Conservation (phyloP, 2,888 invertebrate species). For the Amitus sp. region DNA sequence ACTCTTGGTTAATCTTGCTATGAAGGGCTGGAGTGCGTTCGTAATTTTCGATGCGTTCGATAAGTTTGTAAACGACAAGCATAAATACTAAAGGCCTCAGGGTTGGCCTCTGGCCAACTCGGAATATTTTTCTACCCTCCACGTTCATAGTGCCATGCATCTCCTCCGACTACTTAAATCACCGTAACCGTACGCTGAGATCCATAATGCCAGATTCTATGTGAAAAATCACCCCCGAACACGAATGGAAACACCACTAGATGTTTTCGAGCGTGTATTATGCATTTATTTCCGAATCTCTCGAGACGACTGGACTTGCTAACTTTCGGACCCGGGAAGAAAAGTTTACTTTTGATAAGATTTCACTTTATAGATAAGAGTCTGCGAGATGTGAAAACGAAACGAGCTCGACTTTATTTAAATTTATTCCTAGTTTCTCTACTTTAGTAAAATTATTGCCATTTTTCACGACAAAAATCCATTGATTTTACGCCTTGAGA, state of each 20-base stretch:
- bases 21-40: slow-evolving; percentile 1
- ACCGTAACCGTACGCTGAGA: slow-evolving; percentile 47
- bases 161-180: slow-evolving; percentile 54
- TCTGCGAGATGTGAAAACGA: too few species aligned
- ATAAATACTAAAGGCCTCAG: slow-evolving; percentile 51
- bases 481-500: too few species aligned
- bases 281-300: slow-evolving; percentile 27
- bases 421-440: too few species aligned
- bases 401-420: too few species aligned
- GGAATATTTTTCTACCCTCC: slow-evolving; percentile 51
- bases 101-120: slow-evolving; percentile 53
- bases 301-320: slow-evolving; percentile 10
- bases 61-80: slow-evolving; percentile 53
- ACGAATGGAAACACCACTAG: slow-evolving; percentile 38
- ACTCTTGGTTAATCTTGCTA: too few species aligned
- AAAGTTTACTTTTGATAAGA: too few species aligned
- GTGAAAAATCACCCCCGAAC: slow-evolving; percentile 46
- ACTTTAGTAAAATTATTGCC: too few species aligned
- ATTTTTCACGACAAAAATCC: too few species aligned
- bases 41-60: slow-evolving; percentile 44
- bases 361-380: too few species aligned
- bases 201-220: slow-evolving; percentile 45
- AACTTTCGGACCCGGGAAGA: slow-evolving; percentile 16
- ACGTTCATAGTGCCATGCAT: slow-evolving; percentile 48
- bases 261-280: slow-evolving; percentile 18